Evolutionary conservation across 2,888 invertebrate genomes (phyloP), one percentile per base, ranked within the genome.

Genomic region (Lasiommata megera): DNA sequence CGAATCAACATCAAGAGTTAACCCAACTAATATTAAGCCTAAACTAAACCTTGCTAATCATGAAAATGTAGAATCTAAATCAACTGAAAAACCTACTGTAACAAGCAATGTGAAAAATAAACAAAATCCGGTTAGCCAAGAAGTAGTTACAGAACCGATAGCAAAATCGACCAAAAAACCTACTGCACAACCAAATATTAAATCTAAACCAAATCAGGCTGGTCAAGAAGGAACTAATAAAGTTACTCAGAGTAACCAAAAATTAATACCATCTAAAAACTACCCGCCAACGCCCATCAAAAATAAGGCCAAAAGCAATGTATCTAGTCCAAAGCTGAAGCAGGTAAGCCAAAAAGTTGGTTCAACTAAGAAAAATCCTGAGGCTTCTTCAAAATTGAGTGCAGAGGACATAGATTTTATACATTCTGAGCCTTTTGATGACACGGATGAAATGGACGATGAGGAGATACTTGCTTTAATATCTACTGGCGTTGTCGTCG

Each of bases 391-490:
- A 12, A 43, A 43, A 28, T 43, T 43, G 23, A 12, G 28, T 9
- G 7, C 6, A 40, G n/a, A 12, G 40, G 48, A 46, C 9, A 23
- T 40, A 17, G 51, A 50, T 37, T 61, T 57, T 3, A 50, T 54
- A 41, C 41, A 54, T 16, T 37, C 46, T 5, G 56, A 40, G 6
- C 51, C 59, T 29, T 60, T 58, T 36, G 57, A 57, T 41, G 64
- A 63, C 18, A 75, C 72, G 56, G 87, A 86, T 18, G 87, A 85
- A 67, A 71, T 88, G 47, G 72, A 80, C 52, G 88, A 88, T 62
- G 70, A 76, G 36, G 86, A 83, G 56, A 87, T 88, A 31, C 62
- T 86, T 1, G 82, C 82, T 1, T 63, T 88, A n/a, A 75, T 88
- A 67, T 81, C 84, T 1, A 72, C 74, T 46, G 86, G 83, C 0